Percentiles rank a stretch among this genome's conserved stretches.
These are phyloP conservation scores for Phalacrocorax pelagicus DNA, from an alignment of 2,113 vertebrate genomes.

Conservation along the genomic window DNA sequence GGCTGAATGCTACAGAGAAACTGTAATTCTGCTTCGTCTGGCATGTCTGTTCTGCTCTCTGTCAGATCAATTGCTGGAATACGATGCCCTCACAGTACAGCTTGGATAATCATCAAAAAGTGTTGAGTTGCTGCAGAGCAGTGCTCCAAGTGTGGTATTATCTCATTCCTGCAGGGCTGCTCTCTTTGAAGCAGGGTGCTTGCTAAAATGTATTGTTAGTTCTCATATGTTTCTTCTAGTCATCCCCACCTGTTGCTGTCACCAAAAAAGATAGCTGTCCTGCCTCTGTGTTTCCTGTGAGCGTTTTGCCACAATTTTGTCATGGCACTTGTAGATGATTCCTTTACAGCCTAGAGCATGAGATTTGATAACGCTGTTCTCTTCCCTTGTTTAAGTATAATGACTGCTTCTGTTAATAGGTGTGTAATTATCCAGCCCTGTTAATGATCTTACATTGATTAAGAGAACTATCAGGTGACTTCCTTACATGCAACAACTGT, in stretches of 20 bases:
- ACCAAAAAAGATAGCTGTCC: background rate
- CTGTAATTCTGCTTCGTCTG: background rate
- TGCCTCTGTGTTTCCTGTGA: background rate
- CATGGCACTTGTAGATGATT: background rate
- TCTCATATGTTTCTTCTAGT: background rate
- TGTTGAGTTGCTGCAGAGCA: background rate
- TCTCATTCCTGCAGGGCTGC: background rate
- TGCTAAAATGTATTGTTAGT: background rate
- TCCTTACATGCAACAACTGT: background rate
- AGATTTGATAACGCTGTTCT: background rate
- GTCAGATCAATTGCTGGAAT: background rate
- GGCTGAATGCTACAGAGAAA: background rate
- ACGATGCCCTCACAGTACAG: background rate
- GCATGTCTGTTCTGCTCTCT: background rate
- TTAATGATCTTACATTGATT: background rate
- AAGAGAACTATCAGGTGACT: background rate
- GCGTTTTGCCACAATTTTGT: fast-evolving
- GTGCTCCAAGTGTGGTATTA: background rate
- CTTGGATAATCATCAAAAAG: background rate
- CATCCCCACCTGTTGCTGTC: background rate
- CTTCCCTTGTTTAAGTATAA: background rate
- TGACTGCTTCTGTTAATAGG: background rate
- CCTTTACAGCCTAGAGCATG: background rate
- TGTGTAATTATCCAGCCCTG: background rate
- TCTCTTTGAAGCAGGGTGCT: background rate